Evolutionary conservation across 2,113 vertebrate species (phyloP).

Genomic region (Apistogramma diplotaenia): DNA sequence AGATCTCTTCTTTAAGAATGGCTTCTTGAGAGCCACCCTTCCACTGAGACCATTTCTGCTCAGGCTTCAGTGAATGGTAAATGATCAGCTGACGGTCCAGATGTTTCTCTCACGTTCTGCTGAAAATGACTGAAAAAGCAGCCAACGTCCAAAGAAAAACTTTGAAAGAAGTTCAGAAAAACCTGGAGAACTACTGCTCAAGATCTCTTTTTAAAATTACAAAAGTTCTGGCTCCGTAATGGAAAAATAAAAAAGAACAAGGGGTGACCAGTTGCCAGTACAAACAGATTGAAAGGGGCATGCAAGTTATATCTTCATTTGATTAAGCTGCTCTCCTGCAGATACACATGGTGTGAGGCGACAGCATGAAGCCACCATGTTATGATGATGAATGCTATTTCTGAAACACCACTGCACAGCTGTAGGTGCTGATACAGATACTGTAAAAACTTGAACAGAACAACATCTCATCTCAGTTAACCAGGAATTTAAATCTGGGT

Average conservation of each 20-base stretch:
- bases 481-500: neutral
- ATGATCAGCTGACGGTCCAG: too few species aligned
- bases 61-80: too few species aligned
- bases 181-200: neutral
- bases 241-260: neutral
- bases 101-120: too few species aligned
- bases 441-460: neutral
- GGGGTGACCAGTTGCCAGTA: neutral
- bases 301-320: neutral
- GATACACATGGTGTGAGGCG: neutral
- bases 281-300: neutral
- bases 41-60: too few species aligned
- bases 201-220: too few species aligned
- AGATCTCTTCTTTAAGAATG: too few species aligned
- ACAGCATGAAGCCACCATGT: neutral
- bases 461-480: neutral
- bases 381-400: constrained; percentile 4
- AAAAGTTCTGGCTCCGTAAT: too few species aligned
- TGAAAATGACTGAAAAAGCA: too few species aligned
- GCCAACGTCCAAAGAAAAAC: too few species aligned
- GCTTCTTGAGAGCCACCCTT: too few species aligned
- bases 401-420: neutral
- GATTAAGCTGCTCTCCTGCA: neutral
- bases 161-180: neutral
- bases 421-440: neutral